Evolutionary conservation across 2,113 vertebrate genomes (phyloP).

Genomic region (Sorex araneus): DNA sequence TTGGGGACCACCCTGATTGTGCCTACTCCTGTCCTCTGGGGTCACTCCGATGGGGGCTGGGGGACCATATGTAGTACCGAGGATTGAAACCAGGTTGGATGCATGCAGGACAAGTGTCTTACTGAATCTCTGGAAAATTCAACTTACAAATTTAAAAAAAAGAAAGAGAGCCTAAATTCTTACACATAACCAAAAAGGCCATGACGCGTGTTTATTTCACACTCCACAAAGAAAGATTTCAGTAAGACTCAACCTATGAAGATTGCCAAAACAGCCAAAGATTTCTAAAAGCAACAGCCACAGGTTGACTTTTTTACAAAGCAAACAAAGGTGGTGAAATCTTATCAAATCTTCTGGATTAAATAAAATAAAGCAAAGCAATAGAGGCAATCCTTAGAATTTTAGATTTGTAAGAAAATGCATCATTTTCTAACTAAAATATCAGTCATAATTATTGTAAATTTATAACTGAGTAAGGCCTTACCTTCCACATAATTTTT

Average conservation of each 20-base stretch:
- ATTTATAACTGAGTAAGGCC: slow-evolving; percentile 45
- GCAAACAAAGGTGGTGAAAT: background rate
- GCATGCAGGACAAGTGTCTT: no score
- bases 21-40: no score
- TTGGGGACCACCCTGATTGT: no score
- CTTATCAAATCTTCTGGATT: background rate
- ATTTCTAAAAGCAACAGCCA: slow-evolving; percentile 35
- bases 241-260: background rate
- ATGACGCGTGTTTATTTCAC: slow-evolving; percentile 1
- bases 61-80: no score
- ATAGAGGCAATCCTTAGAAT: background rate
- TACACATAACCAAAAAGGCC: slow-evolving; percentile 16
- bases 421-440: slow-evolving; percentile 15
- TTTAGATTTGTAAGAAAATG: slow-evolving; percentile 57
- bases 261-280: background rate
- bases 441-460: background rate
- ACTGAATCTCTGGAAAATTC: no score
- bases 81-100: no score
- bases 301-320: background rate
- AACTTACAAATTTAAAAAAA: background rate
- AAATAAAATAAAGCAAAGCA: slow-evolving; percentile 22
- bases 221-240: background rate
- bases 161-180: slow-evolving; percentile 55
- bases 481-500: background rate
- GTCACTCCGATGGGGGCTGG: no score